Evolutionary conservation across 2,797 vertebrate genomes (phyloP).

Genomic region (Clarias pachynema): DNA sequence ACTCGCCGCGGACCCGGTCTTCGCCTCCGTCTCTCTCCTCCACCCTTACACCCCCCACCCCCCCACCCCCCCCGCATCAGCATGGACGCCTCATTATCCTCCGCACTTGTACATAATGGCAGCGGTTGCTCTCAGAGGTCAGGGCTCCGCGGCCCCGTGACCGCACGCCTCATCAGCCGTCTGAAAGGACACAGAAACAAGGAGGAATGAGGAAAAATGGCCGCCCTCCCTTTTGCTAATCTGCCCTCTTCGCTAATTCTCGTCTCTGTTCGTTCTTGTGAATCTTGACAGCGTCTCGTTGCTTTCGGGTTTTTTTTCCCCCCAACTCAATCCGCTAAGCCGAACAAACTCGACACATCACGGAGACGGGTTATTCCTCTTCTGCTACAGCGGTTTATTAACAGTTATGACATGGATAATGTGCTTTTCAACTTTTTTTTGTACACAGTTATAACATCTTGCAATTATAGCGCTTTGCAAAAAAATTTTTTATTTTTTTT

Average conservation of each 20-base stretch:
- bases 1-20: constrained; percentile 9
- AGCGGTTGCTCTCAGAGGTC: constrained; percentile 80
- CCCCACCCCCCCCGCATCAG: constrained; percentile 71
- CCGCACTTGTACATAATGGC: constrained; percentile 83
- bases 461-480: no score
- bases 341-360: no score
- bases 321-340: neutral
- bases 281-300: no score
- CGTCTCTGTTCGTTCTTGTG: constrained; percentile 41
- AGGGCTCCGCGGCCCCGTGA: constrained; percentile 63
- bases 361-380: neutral
- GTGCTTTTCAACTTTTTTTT: no score
- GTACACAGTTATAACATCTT: no score
- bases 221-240: constrained; percentile 75
- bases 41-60: constrained; percentile 56
- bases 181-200: constrained; percentile 73
- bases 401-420: no score
- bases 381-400: neutral
- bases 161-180: constrained; percentile 81
- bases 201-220: constrained; percentile 71
- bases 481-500: no score
- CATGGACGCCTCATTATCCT: constrained; percentile 85
- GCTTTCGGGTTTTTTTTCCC: neutral
- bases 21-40: constrained; percentile 65
- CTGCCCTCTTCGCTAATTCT: constrained; percentile 76